These are phyloP conservation scores for Urocitellus parryii DNA, from an alignment of 2,113 vertebrate genomes.

Conservation along the genomic window DNA sequence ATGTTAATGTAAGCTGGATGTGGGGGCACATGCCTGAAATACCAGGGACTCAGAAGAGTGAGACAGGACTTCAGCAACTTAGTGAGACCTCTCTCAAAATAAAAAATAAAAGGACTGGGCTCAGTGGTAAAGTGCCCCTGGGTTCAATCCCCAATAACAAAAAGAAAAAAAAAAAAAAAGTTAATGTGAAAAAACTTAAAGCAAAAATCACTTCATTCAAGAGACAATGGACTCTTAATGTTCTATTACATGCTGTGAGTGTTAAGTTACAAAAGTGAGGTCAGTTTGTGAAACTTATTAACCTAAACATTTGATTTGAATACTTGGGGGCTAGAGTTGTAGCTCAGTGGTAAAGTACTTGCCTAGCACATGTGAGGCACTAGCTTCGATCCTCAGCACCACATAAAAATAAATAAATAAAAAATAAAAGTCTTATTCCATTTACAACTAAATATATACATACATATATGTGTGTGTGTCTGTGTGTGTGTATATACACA, in stretches of 20 bases:
- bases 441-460: too few relatives aligned
- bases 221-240: neutral
- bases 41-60: too few relatives aligned
- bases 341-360: too few relatives aligned
- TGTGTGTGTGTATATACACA: too few relatives aligned
- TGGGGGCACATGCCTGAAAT: neutral
- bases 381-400: too few relatives aligned
- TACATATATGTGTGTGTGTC: too few relatives aligned
- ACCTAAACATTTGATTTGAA: neutral
- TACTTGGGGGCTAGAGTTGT: too few relatives aligned
- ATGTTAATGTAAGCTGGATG: neutral
- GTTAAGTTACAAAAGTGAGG: constrained; percentile 12
- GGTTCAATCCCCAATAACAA: neutral
- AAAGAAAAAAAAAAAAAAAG: neutral
- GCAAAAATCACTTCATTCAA: constrained; percentile 6
- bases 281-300: constrained; percentile 40
- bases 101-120: neutral
- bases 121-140: neutral
- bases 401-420: too few relatives aligned
- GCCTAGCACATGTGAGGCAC: too few relatives aligned
- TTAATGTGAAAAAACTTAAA: constrained; percentile 21
- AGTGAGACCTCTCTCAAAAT: neutral
- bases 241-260: neutral
- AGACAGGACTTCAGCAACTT: neutral
- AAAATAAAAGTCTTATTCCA: too few relatives aligned